Base-by-base conservation (phyloP, 2,888 invertebrate genomes). In the Mesorhabditis sp. region DNA sequence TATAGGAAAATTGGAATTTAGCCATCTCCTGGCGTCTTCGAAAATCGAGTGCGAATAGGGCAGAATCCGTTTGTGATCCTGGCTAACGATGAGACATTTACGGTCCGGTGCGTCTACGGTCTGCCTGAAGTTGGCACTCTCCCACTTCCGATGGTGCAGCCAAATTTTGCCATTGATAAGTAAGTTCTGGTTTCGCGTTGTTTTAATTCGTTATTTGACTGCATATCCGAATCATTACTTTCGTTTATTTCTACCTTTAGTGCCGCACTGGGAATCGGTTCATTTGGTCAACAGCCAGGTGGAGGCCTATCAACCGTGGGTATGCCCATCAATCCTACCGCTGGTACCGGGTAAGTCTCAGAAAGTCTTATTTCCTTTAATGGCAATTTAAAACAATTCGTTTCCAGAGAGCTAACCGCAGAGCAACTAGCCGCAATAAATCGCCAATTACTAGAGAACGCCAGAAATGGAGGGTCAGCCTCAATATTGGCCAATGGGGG, bases 41-140 rank as follows among this genome's bases (percentile, higher is more conserved):
- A 85, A 74, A 85, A 85, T 68, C 77, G 83, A 3, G 76, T 86
- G 28, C 68, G 85, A 45, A 83, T 85, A 44, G 84, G 83, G 5
- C 77, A 81, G 66, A 82, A 83, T 70, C 85, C 84, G 5, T 76
- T 77, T 4, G 77, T 85, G 7, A 84, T 85, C 42, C 73, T 86
- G n/a, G 77, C 80, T 62, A 78, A 77, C 28, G 81, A 81, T 66
- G 77, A 79, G 62, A 73, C 77, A 0, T 64, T 82, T 5, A 77
- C 76, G 6, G 79, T 82, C 0, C 78, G 79, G 63, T 82, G 82
- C 70, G 74, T 79, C 66, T 82, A 82, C 69, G 80, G 80, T 3
- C 70, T 79, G 4, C 85, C 85, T 5, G 81, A 82, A 43, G 78
- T 85, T 5, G 78, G 76, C 65, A 77, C 81, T 7, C 72, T 80